These are phyloP conservation scores for Digitonthophagus gazella DNA, from an alignment of 2,888 invertebrate species.

Conservation along the genomic window DNA sequence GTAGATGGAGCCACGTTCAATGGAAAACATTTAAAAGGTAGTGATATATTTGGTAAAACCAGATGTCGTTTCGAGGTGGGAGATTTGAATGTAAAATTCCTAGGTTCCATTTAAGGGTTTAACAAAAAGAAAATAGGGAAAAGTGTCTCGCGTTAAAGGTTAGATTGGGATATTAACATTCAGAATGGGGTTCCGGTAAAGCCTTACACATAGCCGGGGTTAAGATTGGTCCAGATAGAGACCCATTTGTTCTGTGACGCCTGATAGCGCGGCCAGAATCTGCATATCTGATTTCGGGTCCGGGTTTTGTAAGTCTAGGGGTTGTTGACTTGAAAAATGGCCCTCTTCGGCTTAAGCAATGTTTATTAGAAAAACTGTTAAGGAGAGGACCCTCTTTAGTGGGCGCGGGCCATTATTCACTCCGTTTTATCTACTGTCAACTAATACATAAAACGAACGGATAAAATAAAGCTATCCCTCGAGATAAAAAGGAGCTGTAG, in stretches of 20 bases:
- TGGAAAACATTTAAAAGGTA: background rate
- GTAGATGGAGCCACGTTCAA: background rate
- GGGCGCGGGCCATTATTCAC: slow-evolving; percentile 46
- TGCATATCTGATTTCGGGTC: slow-evolving; percentile 38
- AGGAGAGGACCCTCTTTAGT: slow-evolving; percentile 8
- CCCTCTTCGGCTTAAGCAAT: background rate
- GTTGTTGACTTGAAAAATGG: slow-evolving; percentile 4
- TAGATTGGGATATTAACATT: slow-evolving; percentile 2
- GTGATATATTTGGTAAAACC: background rate
- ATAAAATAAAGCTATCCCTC: slow-evolving; percentile 51
- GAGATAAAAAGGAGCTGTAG: slow-evolving; percentile 34
- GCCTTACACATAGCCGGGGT: slow-evolving; percentile 10
- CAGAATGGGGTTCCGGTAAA: slow-evolving; percentile 6
- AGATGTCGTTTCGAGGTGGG: background rate
- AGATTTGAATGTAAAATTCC: background rate
- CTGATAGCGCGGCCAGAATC: slow-evolving; percentile 39
- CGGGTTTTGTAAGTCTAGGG: slow-evolving; percentile 2
- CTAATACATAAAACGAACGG: slow-evolving; percentile 52
- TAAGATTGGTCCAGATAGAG: slow-evolving; percentile 22
- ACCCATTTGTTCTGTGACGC: slow-evolving; percentile 37
- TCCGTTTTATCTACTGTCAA: slow-evolving; percentile 53
- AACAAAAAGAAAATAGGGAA: background rate
- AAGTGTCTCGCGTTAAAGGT: background rate
- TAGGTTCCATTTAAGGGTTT: background rate
- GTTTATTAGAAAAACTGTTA: slow-evolving; percentile 16